These are phyloP conservation scores for Carapus acus DNA, from an alignment of 2,797 vertebrate species.

Conservation along the genomic window DNA sequence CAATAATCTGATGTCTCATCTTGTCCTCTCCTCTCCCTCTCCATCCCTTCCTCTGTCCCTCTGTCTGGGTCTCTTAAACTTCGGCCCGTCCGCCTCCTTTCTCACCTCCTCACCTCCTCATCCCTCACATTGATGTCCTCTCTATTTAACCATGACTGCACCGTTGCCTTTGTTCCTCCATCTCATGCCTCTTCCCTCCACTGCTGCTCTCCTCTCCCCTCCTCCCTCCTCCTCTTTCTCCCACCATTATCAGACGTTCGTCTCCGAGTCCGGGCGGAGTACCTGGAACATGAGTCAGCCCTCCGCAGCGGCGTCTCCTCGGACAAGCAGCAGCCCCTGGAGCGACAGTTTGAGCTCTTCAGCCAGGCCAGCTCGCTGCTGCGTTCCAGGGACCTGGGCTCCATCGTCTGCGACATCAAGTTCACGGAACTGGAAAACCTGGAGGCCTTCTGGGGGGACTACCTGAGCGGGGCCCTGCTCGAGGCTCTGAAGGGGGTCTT, in stretches of 20 bases:
- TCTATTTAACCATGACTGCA: slow-evolving; percentile 3
- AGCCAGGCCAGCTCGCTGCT: slow-evolving; percentile 81
- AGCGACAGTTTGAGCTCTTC: slow-evolving; percentile 86
- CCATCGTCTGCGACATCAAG: slow-evolving; percentile 90
- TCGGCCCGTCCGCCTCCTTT: slow-evolving; percentile 11
- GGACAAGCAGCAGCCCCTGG: slow-evolving; percentile 80
- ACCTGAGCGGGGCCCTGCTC: slow-evolving; percentile 85
- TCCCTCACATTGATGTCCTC: not conserved
- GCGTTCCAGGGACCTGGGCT: slow-evolving; percentile 82
- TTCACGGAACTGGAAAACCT: slow-evolving; percentile 89
- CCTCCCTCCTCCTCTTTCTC: slow-evolving; percentile 17
- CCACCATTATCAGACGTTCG: slow-evolving; percentile 76
- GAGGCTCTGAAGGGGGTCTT: slow-evolving; percentile 89
- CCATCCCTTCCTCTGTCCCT: slow-evolving; percentile 41
- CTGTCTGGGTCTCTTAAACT: slow-evolving; percentile 6
- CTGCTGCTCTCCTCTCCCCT: slow-evolving; percentile 16
- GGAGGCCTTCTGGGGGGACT: slow-evolving; percentile 90
- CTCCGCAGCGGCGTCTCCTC: slow-evolving; percentile 82
- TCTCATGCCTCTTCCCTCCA: slow-evolving; percentile 13
- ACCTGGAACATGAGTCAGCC: slow-evolving; percentile 82
- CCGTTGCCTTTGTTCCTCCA: not conserved
- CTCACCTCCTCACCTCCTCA: slow-evolving; percentile 10
- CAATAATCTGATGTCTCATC: slow-evolving; percentile 30
- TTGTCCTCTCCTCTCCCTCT: slow-evolving; percentile 21
- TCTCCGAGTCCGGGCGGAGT: slow-evolving; percentile 86